Evolutionary conservation across 1,140 invertebrate species (phyloP), one percentile per base, ranked within the genome.

Genomic region (Temnothorax longispinosus): DNA sequence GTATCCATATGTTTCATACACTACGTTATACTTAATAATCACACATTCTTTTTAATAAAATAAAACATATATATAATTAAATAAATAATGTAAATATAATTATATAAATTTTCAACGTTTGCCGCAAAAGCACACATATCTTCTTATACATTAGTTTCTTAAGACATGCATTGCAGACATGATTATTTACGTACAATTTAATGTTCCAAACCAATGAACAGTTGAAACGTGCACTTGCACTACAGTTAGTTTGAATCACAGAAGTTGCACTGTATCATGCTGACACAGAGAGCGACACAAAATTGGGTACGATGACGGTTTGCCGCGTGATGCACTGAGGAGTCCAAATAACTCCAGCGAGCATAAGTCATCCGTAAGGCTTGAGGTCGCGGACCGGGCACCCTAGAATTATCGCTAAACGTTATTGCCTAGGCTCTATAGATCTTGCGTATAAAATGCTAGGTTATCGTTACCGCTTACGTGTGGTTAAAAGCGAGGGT

Each of bases 401-500:
- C 94, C 94, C 94, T 95, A 95, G 94, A 94, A 95, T 95, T 95
- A 95, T 95, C 93, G 93, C 93, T 95, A 95, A 95, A 94, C 93
- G 94, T 94, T 95, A 95, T 94, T 94, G 94, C 94, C 94, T 95
- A 95, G 94, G 93, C 93, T 94, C 94, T 92, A 94, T 95, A 95
- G 95, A 95, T 95, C 94, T 95, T 94, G 92, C 91, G 92, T 94
- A 95, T 95, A 94, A 95, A 95, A 95, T 95, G 90, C 94, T 95
- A 95, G 94, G 94, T 95, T 95, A 93, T 92, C 92, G 87, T 84
- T 92, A 85, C 86, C 84, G 88, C 81, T 91, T 88, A 89, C 91
- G 85, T 90, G 84, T 88, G 82, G 90, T 93, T 91, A 90, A 89
- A 93, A 93, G 93, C 91, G 93, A 93, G 94, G 94, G 93, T 94